Conservation (phyloP, 2,888 invertebrate species). For the Lasioglossum oenotherae region DNA sequence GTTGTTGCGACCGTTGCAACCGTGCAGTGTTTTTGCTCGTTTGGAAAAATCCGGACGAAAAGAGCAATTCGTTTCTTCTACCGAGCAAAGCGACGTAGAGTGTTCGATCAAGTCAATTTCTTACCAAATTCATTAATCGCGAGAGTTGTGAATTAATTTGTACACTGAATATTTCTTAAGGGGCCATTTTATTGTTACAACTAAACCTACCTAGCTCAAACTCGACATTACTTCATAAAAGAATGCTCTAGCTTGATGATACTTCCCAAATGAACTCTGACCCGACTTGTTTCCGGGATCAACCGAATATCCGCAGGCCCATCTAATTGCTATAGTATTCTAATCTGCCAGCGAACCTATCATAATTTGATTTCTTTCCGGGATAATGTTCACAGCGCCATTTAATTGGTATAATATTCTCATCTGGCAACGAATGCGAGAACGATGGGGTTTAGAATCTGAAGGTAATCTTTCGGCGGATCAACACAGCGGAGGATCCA, state of each 20-base stretch:
- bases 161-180: too few relatives aligned
- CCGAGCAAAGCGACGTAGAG: background rate
- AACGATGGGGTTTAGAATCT: background rate
- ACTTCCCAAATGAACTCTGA: background rate
- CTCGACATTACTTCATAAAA: too few relatives aligned
- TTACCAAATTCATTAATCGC: too few relatives aligned
- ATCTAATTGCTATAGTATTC: background rate
- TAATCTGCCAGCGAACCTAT: background rate
- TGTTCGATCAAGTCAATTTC: background rate
- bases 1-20: background rate
- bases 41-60: background rate
- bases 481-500: conserved; percentile 6
- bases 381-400: background rate
- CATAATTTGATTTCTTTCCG: background rate
- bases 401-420: background rate
- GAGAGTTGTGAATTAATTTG: too few relatives aligned
- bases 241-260: background rate
- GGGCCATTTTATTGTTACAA: too few relatives aligned
- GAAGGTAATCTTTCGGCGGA: background rate
- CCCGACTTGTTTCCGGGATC: background rate
- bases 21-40: background rate
- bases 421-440: background rate
- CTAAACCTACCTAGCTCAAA: background rate
- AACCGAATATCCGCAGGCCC: background rate
- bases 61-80: conserved; percentile 17